These are phyloP conservation scores for Cybosia mesomella DNA, from an alignment of 2,888 invertebrate species.

Conservation along the genomic window DNA sequence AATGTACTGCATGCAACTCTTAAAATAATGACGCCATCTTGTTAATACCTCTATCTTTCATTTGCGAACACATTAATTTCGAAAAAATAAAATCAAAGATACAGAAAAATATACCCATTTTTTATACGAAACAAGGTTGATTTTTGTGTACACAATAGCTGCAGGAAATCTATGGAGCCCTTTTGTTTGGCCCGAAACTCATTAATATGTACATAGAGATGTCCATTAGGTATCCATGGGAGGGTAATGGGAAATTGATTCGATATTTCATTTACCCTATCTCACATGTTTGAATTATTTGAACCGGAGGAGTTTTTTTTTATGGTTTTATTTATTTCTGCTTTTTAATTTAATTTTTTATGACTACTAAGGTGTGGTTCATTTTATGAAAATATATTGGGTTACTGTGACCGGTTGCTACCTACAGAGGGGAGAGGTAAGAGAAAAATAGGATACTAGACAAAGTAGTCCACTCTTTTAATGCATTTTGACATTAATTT, in stretches of 20 bases:
- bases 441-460: not conserved
- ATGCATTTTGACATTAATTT: too few relatives aligned
- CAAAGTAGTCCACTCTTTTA: not conserved
- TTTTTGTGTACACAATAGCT: conserved; percentile 32
- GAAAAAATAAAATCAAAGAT: conserved; percentile 35
- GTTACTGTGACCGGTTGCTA: not conserved
- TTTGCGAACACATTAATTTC: conserved; percentile 43
- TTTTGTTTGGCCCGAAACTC: conserved; percentile 38
- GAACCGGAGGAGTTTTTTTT: conserved; percentile 3
- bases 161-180: conserved; percentile 41
- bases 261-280: conserved; percentile 35
- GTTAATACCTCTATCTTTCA: conserved; percentile 48
- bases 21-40: conserved; percentile 45
- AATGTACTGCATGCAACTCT: conserved; percentile 20
- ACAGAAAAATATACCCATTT: conserved; percentile 22
- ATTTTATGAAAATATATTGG: not conserved
- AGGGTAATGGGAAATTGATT: conserved; percentile 50
- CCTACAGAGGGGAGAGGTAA: not conserved
- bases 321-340: not conserved
- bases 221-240: conserved; percentile 38
- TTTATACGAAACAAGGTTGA: conserved; percentile 6
- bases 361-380: too few relatives aligned
- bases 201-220: conserved; percentile 35
- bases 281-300: conserved; percentile 45
- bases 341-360: not conserved